Percentiles rank a stretch among this genome's conserved stretches.
phyloP scores from a whole-genome alignment of 2,888 invertebrate genomes.

The Limnephilus auricula region DNA sequence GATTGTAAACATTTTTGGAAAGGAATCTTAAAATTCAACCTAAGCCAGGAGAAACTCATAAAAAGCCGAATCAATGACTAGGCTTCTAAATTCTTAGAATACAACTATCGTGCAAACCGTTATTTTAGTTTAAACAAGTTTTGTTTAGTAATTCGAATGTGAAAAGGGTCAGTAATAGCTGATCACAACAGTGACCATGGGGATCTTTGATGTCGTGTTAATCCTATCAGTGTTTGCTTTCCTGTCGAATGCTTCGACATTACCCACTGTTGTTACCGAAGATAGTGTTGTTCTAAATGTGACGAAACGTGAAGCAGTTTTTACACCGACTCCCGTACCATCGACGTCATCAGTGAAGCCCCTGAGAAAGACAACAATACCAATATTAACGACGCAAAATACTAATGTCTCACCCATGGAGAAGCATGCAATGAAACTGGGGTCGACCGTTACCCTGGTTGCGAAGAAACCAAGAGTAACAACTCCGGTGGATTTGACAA shows the following conservation, averaged over 20 bases:
- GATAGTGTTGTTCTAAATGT: slow-evolving; percentile 19
- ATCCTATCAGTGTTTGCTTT: slow-evolving; percentile 56
- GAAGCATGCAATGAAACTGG: slow-evolving; percentile 18
- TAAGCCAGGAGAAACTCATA: background rate
- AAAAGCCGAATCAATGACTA: slow-evolving; percentile 6
- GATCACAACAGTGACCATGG: slow-evolving; percentile 50
- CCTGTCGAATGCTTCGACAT: slow-evolving; percentile 58
- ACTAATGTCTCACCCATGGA: background rate
- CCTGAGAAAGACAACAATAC: slow-evolving; percentile 72
- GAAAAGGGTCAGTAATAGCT: slow-evolving; percentile 8
- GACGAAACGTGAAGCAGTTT: slow-evolving; percentile 67
- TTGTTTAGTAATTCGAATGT: slow-evolving; percentile 39
- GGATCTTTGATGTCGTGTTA: slow-evolving; percentile 53
- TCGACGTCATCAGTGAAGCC: slow-evolving; percentile 73
- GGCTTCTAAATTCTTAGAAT: background rate
- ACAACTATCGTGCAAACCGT: background rate
- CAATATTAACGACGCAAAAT: slow-evolving; percentile 67
- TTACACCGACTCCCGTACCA: slow-evolving; percentile 70
- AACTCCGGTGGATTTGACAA: background rate
- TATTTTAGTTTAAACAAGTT: background rate
- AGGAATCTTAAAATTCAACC: background rate
- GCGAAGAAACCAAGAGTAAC: slow-evolving; percentile 52
- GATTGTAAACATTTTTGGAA: background rate
- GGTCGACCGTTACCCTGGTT: slow-evolving; percentile 26
- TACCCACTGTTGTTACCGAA: slow-evolving; percentile 33